Evolutionary conservation across 2,797 vertebrate species (phyloP).

Genomic region (Lophotriccus pileatus): DNA sequence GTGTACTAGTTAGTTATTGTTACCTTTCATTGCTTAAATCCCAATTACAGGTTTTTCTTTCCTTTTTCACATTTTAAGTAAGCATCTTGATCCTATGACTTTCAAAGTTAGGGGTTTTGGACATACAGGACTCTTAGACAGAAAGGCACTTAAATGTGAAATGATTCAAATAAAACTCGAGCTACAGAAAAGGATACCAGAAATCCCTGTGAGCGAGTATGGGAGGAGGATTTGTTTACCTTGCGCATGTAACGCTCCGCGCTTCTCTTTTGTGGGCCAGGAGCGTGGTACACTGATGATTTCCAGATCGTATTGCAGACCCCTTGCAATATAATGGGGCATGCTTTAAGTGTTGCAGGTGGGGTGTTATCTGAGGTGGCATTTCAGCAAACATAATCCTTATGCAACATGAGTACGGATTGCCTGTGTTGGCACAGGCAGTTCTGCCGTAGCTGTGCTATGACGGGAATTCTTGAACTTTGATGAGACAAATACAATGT

Average conservation of each 20-base stretch:
- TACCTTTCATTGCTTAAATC: constrained; percentile 48
- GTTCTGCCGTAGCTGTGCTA: background rate
- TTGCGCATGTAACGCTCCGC: background rate
- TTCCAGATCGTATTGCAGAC: constrained; percentile 16
- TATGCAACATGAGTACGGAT: background rate
- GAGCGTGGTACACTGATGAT: background rate
- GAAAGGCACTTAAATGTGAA: constrained; percentile 9
- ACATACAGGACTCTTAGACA: background rate
- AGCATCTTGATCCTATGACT: constrained; percentile 49
- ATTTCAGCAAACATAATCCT: background rate
- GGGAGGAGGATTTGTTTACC: constrained; percentile 14
- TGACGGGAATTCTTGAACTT: background rate
- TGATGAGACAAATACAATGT: background rate
- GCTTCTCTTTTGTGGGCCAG: constrained; percentile 20
- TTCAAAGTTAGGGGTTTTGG: constrained; percentile 25
- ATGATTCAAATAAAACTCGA: constrained; percentile 32
- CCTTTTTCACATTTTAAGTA: constrained; percentile 32
- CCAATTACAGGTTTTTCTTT: constrained; percentile 35
- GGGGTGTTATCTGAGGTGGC: background rate
- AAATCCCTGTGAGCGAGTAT: constrained; percentile 2
- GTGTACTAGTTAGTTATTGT: constrained; percentile 63
- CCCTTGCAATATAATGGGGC: background rate
- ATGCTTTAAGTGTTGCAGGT: background rate
- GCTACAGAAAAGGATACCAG: constrained; percentile 9
- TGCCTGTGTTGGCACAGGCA: background rate